Conservation (phyloP, 2,113 vertebrate species). For the Rhizomys pruinosus region DNA sequence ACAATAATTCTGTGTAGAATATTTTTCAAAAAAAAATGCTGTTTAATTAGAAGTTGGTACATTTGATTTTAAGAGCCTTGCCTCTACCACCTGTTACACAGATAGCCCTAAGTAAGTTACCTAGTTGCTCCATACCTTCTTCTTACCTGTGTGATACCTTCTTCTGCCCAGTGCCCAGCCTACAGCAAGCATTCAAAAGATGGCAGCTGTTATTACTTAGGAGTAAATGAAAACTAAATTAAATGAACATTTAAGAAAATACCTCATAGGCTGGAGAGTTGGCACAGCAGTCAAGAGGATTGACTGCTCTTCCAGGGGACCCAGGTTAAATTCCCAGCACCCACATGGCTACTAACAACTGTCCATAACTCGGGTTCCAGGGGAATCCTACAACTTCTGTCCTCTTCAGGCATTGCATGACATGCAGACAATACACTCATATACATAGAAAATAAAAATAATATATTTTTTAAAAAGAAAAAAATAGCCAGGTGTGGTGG, state of each 20-base stretch:
- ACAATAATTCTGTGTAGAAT: background rate
- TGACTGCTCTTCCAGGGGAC: too few species aligned
- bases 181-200: background rate
- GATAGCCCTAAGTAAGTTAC: background rate
- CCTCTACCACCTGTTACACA: background rate
- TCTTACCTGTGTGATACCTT: background rate
- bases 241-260: background rate
- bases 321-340: too few species aligned
- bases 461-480: too few species aligned
- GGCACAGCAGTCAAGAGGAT: too few species aligned
- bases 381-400: too few species aligned
- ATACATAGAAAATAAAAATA: too few species aligned
- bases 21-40: background rate
- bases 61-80: background rate
- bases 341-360: too few species aligned
- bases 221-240: conserved; percentile 12
- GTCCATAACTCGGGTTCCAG: too few species aligned
- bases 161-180: background rate
- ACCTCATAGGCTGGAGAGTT: too few species aligned
- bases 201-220: background rate
- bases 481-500: too few species aligned
- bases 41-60: conserved; percentile 26
- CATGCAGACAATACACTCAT: too few species aligned
- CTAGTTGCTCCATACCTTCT: background rate
- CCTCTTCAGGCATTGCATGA: too few species aligned